Base-by-base conservation (phyloP, 2,113 vertebrate species). In the Ploceus nigricollis region DNA sequence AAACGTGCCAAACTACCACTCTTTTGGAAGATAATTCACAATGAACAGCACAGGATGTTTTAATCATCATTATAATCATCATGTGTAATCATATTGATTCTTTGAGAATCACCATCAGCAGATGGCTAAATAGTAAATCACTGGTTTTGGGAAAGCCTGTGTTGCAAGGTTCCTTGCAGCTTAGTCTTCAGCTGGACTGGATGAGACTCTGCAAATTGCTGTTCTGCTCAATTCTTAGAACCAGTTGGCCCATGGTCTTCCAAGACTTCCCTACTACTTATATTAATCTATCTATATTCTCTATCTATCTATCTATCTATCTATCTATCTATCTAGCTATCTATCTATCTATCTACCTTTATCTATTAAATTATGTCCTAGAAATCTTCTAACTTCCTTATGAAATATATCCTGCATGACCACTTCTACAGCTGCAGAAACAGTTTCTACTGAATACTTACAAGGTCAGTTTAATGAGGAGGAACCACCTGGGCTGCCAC, bases 211-310 rank as follows among this genome's bases (percentile, higher is more conserved):
- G 13, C 31, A 79, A 40, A 23, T 1, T 58, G 7, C 15, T 54
- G 9, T 12, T 78, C 23, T 57, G 12, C 12, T 77, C 75, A 69
- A 0, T 63, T 68, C 30, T 78, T 39, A 40, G 23, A 71, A 35
- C 3, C 13, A 27, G 21, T 12, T 80, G 53, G 30, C 31, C 51
- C 0, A 0, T 30, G 28, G 11, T 47, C n/a, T 30, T 82, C 61
- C 2, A 4, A 3, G 1, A 50, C 11, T 53, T 39, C 25, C 10
- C 7, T 80, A 23, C 21, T 22, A 16, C 10, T 76, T 83, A 39
- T 9, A 24, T 57, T 57, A 60, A 64, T 35, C 15, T 39, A 42
- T 42, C 40, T 42, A 15, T 42, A 42, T 42, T 42, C 15, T 42
- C 40, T 42, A 6, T 42, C 40, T 42, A 6, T 42, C 40, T 42